phyloP scores from a whole-genome alignment of 2,888 invertebrate species.

The Eurois occulta region DNA sequence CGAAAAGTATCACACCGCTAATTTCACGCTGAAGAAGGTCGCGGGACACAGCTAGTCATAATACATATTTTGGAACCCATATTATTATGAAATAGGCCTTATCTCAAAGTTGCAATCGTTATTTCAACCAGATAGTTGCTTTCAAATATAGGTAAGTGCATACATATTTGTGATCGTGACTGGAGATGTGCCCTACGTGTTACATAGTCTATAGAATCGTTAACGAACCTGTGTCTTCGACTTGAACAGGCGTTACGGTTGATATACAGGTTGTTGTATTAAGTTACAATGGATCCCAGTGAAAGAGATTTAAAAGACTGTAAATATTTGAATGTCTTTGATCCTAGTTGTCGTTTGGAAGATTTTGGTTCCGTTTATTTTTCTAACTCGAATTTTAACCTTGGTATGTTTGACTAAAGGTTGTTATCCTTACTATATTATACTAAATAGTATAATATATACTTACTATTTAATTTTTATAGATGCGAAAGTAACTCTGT shows the following conservation, averaged over 20 bases:
- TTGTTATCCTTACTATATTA: too few relatives aligned
- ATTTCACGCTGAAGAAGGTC: too few relatives aligned
- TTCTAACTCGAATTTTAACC: rapidly evolving
- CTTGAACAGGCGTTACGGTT: constrained; percentile 38
- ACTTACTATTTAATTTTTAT: too few relatives aligned
- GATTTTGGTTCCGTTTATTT: neutral
- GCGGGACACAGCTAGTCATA: too few relatives aligned
- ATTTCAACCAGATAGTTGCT: neutral
- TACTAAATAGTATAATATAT: too few relatives aligned
- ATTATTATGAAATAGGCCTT: neutral
- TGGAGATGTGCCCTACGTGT: neutral
- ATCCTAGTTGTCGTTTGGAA: neutral
- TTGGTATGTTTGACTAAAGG: neutral
- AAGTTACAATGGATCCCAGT: neutral
- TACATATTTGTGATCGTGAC: neutral
- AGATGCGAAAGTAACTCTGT: too few relatives aligned
- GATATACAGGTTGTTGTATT: constrained; percentile 37
- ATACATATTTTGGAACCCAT: too few relatives aligned
- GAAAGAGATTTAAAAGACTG: too few relatives aligned
- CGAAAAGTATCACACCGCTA: too few relatives aligned
- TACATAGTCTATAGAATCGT: constrained; percentile 35
- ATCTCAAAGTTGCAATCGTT: neutral
- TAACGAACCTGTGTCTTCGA: constrained; percentile 63
- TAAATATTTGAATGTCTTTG: too few relatives aligned
- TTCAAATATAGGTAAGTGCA: neutral